Base-by-base conservation (phyloP, 2,888 invertebrate species). In the Lutraria lutraria region DNA sequence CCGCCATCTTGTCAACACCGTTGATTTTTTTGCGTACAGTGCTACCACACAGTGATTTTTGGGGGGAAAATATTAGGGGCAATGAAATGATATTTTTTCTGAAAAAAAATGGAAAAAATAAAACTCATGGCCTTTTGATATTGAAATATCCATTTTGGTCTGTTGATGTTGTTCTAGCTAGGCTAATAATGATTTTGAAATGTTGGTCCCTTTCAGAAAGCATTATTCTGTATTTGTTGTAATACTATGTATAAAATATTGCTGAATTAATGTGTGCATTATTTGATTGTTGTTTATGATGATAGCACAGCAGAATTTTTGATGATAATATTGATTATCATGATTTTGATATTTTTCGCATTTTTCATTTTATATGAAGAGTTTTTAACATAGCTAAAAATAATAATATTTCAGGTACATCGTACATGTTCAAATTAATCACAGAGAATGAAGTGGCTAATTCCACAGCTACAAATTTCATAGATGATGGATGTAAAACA, bases 401-500 rank as follows among this genome's bases (percentile, higher is more conserved):
- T 43, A 43, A 43, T 60, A 16, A 25, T 52, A 53, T 88, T 90
- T 21, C 79, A 90, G 90, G 90, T 31, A 83, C 83, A 21, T 80
- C 86, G 21, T 90, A 90, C 81, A 19, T 19, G 13, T 90, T 90
- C 68, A 83, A 43, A 34, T 83, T 90, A 8, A 83, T 34, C 12
- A 88, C 90, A 43, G 31, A 84, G 31, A 90, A 90, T 86, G 90
- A 88, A 52, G 21, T 80, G 6, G 86, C 68, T 72, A 81, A 53
- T 25, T 89, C 87, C 21, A 8, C 15, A 16, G 19, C 31, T 6
- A 76, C 76, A 76, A 25, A 29, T 21, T 79, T 16, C 34, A 25
- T 29, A 12, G 8, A 29, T n/a, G 1, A 34, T 0, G 60, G 15
- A 52, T 90, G 90, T 72, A 53, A 63, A 43, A 90, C 90, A 54